phyloP scores from a whole-genome alignment of 1,140 invertebrate species.

The Drosophila cardini region DNA sequence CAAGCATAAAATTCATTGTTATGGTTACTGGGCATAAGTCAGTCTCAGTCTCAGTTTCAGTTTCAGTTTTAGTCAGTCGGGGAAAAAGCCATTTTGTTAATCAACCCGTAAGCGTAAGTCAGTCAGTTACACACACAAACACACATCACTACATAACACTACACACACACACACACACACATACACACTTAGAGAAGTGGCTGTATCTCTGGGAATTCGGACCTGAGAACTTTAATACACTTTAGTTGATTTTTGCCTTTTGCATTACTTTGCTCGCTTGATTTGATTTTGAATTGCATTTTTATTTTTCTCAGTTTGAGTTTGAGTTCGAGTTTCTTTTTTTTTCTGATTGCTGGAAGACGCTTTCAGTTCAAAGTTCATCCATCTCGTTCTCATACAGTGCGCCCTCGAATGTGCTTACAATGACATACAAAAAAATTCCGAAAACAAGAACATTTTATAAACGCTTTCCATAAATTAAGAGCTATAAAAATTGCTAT shows the following conservation, averaged over 20 bases:
- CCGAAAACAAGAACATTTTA: slow-evolving; percentile 38
- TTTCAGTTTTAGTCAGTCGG: slow-evolving; percentile 34
- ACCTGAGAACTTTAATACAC: slow-evolving; percentile 13
- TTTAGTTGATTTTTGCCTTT: slow-evolving; percentile 45
- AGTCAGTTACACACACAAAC: slow-evolving; percentile 70
- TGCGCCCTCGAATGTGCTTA: slow-evolving; percentile 57
- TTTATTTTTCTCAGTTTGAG: not conserved
- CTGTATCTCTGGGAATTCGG: slow-evolving; percentile 33
- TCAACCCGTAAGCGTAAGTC: slow-evolving; percentile 66
- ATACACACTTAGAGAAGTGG: not conserved
- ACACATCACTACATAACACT: no score
- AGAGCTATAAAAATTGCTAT: slow-evolving; percentile 33
- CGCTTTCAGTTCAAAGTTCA: slow-evolving; percentile 36
- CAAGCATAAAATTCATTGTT: slow-evolving; percentile 81
- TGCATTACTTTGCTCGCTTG: slow-evolving; percentile 44
- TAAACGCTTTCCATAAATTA: slow-evolving; percentile 55
- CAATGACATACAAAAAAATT: slow-evolving; percentile 42
- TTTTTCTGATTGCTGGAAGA: slow-evolving; percentile 30
- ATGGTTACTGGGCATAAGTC: slow-evolving; percentile 80
- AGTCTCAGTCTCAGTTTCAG: slow-evolving; percentile 67
- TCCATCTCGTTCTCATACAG: slow-evolving; percentile 36
- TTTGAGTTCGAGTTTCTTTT: not conserved
- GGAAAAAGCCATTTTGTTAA: slow-evolving; percentile 70
- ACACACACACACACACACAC: slow-evolving; percentile 24
- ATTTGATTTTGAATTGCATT: slow-evolving; percentile 26